Conservation (phyloP, 2,888 invertebrate species). For the Adelphocoris suturalis region DNA sequence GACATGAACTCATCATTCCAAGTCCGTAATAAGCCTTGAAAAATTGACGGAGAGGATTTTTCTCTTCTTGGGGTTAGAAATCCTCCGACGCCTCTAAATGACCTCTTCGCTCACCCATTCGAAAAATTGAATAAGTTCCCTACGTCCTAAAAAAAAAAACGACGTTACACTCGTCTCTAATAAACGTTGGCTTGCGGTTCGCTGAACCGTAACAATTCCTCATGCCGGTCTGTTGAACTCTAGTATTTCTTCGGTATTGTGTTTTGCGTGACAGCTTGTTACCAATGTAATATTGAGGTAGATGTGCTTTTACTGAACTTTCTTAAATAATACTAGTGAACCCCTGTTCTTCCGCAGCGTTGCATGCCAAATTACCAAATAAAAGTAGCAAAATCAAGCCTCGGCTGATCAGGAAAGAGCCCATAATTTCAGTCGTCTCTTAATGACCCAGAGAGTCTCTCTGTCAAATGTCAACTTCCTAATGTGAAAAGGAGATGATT, state of each 20-base stretch:
- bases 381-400: no score
- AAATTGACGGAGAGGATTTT: neutral
- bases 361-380: no score
- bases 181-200: neutral
- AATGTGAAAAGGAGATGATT: no score
- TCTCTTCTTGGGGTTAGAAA: neutral
- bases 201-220: neutral
- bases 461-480: no score
- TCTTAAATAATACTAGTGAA: no score
- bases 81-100: neutral
- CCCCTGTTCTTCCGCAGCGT: no score
- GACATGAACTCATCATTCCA: no score
- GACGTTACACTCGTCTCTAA: neutral
- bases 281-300: no score
- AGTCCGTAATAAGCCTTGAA: neutral
- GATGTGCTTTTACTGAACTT: no score
- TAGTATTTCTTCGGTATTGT: neutral
- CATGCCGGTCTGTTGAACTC: neutral
- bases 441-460: no score
- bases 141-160: neutral
- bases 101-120: neutral
- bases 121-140: conserved; percentile 6
- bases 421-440: no score
- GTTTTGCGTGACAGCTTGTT: neutral
- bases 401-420: no score